Conservation (phyloP, 2,888 invertebrate species). For the Stenoptilia bipunctidactyla region DNA sequence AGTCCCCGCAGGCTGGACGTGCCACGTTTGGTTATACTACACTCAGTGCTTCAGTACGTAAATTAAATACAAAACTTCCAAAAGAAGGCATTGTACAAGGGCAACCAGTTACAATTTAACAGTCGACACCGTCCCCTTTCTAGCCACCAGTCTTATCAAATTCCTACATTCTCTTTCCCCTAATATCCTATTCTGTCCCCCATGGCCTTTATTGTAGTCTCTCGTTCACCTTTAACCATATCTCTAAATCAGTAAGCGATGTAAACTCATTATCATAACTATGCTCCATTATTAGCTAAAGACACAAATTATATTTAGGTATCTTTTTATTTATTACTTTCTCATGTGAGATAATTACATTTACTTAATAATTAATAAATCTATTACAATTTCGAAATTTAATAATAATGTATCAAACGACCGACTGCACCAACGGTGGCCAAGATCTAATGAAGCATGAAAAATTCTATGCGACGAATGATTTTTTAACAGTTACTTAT, state of each 20-base stretch:
- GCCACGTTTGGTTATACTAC: constrained; percentile 53
- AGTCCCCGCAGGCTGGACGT: constrained; percentile 51
- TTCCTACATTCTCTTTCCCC: constrained; percentile 1
- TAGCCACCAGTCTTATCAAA: constrained; percentile 20
- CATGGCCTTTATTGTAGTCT: constrained; percentile 8
- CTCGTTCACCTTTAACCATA: constrained; percentile 27
- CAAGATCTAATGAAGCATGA: constrained; percentile 54
- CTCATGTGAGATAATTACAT: constrained; percentile 59
- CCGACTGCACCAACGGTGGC: constrained; percentile 60
- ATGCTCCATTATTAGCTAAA: constrained; percentile 63
- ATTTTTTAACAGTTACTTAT: constrained; percentile 58
- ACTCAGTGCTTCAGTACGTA: constrained; percentile 33
- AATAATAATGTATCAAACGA: constrained; percentile 67
- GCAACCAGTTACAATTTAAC: constrained; percentile 24
- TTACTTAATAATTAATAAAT: constrained; percentile 50
- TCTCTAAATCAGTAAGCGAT: constrained; percentile 42
- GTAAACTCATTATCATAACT: constrained; percentile 63
- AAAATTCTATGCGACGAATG: constrained; percentile 41
- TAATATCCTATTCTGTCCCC: constrained; percentile 5
- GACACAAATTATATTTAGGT: constrained; percentile 69
- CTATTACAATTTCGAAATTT: constrained; percentile 67
- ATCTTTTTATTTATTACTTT: constrained; percentile 49
- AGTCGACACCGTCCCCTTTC: constrained; percentile 22
- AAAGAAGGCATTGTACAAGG: constrained; percentile 31
- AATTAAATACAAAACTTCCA: constrained; percentile 22